Conservation (phyloP, 2,888 invertebrate species). For the Cancer borealis region DNA sequence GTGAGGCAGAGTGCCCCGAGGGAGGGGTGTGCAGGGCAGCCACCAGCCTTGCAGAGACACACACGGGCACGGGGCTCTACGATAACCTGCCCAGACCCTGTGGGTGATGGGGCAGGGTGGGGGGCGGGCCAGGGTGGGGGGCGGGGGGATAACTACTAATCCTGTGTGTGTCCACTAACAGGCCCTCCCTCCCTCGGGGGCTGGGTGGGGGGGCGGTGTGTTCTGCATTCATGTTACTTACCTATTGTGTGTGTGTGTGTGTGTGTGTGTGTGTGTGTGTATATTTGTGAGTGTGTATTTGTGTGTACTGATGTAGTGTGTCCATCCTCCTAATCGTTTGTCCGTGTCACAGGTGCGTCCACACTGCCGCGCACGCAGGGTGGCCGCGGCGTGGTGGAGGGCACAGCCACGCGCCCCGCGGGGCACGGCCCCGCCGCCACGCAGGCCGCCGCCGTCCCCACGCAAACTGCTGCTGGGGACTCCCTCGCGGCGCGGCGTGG, state of each 20-base stretch:
- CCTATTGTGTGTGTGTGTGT: constrained; percentile 1
- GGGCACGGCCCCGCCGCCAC: constrained; percentile 78
- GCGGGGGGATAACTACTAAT: background rate
- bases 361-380: constrained; percentile 90
- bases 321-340: background rate
- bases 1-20: background rate
- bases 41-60: background rate
- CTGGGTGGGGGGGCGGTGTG: background rate
- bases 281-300: background rate
- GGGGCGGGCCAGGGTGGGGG: background rate
- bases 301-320: background rate
- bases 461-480: constrained; percentile 69
- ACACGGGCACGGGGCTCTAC: background rate
- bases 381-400: constrained; percentile 86
- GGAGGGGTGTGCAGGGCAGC: background rate
- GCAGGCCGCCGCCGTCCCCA: constrained; percentile 66
- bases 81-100: background rate
- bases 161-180: constrained; percentile 45
- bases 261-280: background rate
- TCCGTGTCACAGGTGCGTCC: constrained; percentile 85
- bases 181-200: constrained; percentile 23
- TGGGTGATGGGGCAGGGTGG: background rate
- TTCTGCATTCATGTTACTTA: background rate
- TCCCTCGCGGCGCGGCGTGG: constrained; percentile 67
- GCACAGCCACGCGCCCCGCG: constrained; percentile 80